Base-by-base conservation (phyloP, 2,797 vertebrate genomes). In the Paratrypauchen microcephalus region DNA sequence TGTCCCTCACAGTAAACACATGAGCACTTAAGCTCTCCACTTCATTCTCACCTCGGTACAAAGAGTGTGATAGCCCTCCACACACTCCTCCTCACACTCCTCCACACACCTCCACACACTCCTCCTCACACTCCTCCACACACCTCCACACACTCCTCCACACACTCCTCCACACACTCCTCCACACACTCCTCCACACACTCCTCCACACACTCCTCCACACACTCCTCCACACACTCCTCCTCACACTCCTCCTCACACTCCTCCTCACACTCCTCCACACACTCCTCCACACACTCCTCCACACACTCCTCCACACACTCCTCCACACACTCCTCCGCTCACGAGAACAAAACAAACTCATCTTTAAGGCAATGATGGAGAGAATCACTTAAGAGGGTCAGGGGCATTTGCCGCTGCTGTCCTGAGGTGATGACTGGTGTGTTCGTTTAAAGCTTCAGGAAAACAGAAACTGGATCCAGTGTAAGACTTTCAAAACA, bases 381-480 rank as follows among this genome's bases (percentile, higher is more conserved):
- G 61, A 60, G 19, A 28, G 18, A 39, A 58, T 45, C 41, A 45
- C 15, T n/a, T 6, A 39, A 5, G 62, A 3, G 41, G 26, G 39
- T n/a, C n/a, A n/a, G n/a, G n/a, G 66, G 59, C 18, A 52, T 72
- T 32, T 55, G 19, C 66, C 1, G n/a, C 84, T 75, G 81, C 84
- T 73, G 76, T 74, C 74, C 72, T 80, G 70, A 83, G 77, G 80
- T 75, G 87, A 81, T 86, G 74, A 80, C 76, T 77, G 75, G 74
- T 67, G 80, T 89, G 86, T 86, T 91, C 87, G 88, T 86, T 86
- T 84, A 78, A 78, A 81, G 21, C 57, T 72, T 82, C 72, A 88
- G 81, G 81, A 84, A 74, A 77, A 85, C 6, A 15, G 68, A 81
- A 86, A 83, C 87, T 89, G 85, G 77, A 79, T 64, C 70, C 76